Evolutionary conservation across 1,140 invertebrate genomes (phyloP), one percentile per base, ranked within the genome.

Genomic region (Oedothorax gibbosus): DNA sequence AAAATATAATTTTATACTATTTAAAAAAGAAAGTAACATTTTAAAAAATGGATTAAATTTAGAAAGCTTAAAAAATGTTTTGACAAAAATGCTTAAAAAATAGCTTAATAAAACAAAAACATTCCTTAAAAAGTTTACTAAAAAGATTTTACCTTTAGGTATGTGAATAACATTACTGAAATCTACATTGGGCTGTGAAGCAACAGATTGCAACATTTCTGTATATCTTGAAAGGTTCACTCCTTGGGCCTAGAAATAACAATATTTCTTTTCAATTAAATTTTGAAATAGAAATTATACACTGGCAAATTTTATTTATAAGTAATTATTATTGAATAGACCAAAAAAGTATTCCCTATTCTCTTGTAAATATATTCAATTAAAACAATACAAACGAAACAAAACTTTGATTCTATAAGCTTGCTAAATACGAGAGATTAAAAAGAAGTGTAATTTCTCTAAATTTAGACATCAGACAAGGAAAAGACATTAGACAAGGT

Each of bases 121-220:
- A 35, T 5, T 35, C 35, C 1, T 35, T 35, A 35, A 35, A 35
- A 35, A 35, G 35, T 35, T 35, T 35, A 35, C 35, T 5, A 35
- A 35, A 35, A 35, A 35, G 5, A 35, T 49, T 49, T 83, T 88
- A 90, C 90, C 89, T 79, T 95, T 91, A 6, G 95, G 94, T 35
- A 94, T 94, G 88, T 96, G 95, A 15, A 96, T 93, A 72, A 94
- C 94, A 51, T 93, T 94, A 10, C 95, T 90, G n/a, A 95, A 89
- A 91, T 95, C 95, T 3, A 94, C 92, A 56, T 94, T 94, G 79
- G 94, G 93, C 35, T 92, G 92, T 87, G 93, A 91, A n/a, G 93
- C 93, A 86, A 92, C 93, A 35, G 71, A 76, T 79, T 94, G 92
- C 49, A 96, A 92, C 93, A 96, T 93, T 85, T 95, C 93, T 0